A percentile compares a stretch with the other conserved stretches of the same genome.
phyloP scores from a whole-genome alignment of 2,888 invertebrate genomes.

The Lysandra coridon region DNA sequence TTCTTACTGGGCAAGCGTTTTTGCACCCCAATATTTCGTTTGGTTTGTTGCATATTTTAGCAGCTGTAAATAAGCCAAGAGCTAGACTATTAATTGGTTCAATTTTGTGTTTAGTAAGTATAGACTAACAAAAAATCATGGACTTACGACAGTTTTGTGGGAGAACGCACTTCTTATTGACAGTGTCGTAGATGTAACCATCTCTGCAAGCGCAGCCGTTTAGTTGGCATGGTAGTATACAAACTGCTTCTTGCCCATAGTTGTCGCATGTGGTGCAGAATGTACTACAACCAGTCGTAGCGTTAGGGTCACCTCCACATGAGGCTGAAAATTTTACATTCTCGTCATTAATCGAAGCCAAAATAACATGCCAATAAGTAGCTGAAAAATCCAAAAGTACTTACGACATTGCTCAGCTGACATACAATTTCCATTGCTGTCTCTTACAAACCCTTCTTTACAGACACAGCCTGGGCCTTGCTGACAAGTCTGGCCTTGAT shows the following conservation, averaged over 20 bases:
- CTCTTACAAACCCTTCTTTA: constrained; percentile 49
- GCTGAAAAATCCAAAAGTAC: constrained; percentile 18
- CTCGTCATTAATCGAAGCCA: not conserved
- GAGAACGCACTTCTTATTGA: constrained; percentile 43
- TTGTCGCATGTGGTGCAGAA: constrained; percentile 44
- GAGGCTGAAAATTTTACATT: constrained; percentile 36
- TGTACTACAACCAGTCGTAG: constrained; percentile 42
- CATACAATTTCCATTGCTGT: constrained; percentile 47
- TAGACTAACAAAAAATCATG: not conserved
- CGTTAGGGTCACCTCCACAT: constrained; percentile 44
- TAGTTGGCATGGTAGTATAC: constrained; percentile 5
- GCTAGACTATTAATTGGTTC: too few species aligned
- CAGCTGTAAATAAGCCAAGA: constrained; percentile 1
- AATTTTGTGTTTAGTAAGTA: too few species aligned
- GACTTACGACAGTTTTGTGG: constrained; percentile 44
- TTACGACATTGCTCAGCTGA: constrained; percentile 44
- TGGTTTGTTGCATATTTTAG: constrained; percentile 33
- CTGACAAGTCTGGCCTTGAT: constrained; percentile 38
- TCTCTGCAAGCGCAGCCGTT: constrained; percentile 47
- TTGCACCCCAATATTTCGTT: constrained; percentile 37
- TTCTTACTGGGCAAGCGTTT: constrained; percentile 39
- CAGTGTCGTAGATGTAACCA: constrained; percentile 41
- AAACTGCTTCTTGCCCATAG: constrained; percentile 37
- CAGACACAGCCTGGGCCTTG: constrained; percentile 51
- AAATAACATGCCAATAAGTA: too few species aligned